phyloP scores from a whole-genome alignment of 2,113 vertebrate genomes.

The Apodemus sylvaticus region DNA sequence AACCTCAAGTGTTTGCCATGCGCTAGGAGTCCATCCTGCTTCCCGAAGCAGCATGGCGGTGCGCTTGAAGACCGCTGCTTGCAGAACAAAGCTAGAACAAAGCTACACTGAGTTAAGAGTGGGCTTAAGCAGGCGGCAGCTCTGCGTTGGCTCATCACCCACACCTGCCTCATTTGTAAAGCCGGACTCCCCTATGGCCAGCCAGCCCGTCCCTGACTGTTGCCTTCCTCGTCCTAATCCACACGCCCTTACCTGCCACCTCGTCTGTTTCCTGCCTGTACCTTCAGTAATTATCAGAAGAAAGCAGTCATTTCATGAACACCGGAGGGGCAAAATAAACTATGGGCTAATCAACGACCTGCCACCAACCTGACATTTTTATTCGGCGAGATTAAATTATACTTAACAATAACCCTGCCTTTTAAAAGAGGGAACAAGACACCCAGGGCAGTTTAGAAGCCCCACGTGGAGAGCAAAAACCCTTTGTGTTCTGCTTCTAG shows the following conservation, averaged over 20 bases:
- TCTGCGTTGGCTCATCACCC: not conserved
- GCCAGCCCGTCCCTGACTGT: not conserved
- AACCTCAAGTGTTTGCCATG: not conserved
- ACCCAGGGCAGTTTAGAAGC: not conserved
- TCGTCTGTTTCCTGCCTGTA: not conserved
- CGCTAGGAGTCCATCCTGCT: not conserved
- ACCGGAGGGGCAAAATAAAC: not conserved
- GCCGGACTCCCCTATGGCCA: not conserved
- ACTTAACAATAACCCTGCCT: not conserved
- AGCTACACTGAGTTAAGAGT: not conserved
- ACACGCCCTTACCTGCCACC: not conserved
- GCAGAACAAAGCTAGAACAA: slow-evolving; percentile 10
- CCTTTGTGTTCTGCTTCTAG: not conserved
- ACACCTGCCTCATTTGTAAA: not conserved
- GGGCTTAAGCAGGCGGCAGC: not conserved
- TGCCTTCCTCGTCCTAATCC: not conserved
- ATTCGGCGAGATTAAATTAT: slow-evolving; percentile 38
- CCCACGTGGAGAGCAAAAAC: not conserved
- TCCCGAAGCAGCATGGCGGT: not conserved
- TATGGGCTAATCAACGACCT: not conserved
- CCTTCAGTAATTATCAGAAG: not conserved
- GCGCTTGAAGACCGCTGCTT: not conserved
- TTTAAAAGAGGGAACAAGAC: not conserved
- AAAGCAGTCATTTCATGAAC: slow-evolving; percentile 22
- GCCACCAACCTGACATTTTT: not conserved